Conservation (phyloP, 2,113 vertebrate species). For the Cryptotis parvus region DNA sequence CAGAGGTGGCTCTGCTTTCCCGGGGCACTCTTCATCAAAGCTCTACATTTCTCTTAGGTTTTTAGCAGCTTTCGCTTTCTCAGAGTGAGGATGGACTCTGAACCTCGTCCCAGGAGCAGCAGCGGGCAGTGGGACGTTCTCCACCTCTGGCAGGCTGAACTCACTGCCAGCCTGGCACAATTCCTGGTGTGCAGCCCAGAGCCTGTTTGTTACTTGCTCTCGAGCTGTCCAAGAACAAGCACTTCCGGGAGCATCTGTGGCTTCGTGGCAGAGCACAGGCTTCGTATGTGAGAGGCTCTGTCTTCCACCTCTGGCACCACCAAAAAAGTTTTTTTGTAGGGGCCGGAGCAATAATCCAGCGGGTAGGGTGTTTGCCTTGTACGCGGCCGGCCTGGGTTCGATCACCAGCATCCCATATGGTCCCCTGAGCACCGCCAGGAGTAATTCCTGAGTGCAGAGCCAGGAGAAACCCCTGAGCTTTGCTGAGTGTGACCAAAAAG, state of each 20-base stretch:
- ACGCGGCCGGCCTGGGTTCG: no score
- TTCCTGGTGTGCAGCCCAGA: background rate
- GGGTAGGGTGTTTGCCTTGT: no score
- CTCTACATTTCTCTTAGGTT: background rate
- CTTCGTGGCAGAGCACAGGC: no score
- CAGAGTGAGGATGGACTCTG: background rate
- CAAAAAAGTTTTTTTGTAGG: background rate
- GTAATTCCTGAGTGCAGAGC: no score
- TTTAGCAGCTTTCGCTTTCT: no score
- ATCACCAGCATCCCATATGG: no score
- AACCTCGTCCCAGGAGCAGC: background rate
- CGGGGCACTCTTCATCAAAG: background rate
- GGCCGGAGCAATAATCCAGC: no score
- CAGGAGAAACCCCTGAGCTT: no score
- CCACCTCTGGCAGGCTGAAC: fast-evolving
- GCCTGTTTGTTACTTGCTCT: background rate
- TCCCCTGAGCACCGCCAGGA: no score
- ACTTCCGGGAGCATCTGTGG: background rate
- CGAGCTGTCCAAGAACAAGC: background rate
- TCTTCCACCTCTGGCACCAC: background rate
- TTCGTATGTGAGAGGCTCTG: background rate
- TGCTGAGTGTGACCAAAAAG: no score
- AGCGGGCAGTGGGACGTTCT: background rate
- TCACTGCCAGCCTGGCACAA: background rate
- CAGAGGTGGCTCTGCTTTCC: background rate